Conservation (phyloP, 2,797 vertebrate genomes). For the Lacerta viridis region DNA sequence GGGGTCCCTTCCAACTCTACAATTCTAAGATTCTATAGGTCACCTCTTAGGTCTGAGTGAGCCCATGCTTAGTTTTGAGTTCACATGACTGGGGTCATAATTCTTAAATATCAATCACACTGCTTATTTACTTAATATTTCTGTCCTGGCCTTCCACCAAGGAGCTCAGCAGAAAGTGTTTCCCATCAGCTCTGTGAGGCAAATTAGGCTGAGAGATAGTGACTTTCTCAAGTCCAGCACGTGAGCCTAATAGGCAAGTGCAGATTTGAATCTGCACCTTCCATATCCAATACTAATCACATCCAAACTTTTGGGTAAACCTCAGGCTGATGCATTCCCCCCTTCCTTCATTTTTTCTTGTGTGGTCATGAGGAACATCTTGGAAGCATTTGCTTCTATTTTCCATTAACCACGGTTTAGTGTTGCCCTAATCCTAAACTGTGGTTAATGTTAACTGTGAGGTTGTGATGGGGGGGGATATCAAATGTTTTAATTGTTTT, state of each 20-base stretch:
- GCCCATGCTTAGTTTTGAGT: background rate
- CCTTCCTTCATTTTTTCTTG: no score
- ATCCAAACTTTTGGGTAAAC: no score
- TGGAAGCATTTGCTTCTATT: no score
- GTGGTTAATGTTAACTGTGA: no score
- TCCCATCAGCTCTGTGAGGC: background rate
- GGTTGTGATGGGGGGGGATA: no score
- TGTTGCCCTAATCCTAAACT: no score
- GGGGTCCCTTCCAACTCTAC: no score
- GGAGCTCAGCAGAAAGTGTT: background rate
- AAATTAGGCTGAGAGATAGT: background rate
- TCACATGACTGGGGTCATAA: conserved; percentile 6
- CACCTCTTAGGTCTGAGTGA: background rate
- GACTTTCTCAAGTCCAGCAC: background rate
- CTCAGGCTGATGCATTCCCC: no score
- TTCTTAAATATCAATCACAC: background rate
- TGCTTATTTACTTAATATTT: background rate
- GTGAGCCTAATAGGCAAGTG: background rate
- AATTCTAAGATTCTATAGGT: no score
- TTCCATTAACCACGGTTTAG: no score
- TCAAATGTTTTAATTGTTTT: no score
- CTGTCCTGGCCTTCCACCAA: background rate
- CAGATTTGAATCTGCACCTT: background rate
- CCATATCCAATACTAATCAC: background rate
- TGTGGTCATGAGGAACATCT: no score